phyloP scores from a whole-genome alignment of 2,888 invertebrate genomes.

The Platynereis dumerilii region DNA sequence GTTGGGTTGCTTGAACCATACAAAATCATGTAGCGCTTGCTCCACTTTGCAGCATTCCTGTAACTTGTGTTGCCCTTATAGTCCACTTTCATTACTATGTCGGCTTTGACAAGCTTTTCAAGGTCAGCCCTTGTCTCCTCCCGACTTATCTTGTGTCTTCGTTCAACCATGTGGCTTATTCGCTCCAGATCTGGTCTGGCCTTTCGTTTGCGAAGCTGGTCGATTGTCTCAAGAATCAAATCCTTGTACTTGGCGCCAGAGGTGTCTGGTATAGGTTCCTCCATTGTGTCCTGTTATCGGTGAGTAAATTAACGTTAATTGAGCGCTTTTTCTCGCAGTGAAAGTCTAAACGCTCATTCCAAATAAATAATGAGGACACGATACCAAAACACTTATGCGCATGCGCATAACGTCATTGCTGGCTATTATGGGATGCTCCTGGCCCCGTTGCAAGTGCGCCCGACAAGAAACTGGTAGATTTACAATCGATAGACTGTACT shows the following conservation, averaged over 20 bases:
- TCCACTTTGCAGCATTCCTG: slow-evolving; percentile 75
- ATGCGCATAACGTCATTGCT: slow-evolving; percentile 41
- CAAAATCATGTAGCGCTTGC: slow-evolving; percentile 70
- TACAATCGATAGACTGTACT: background rate
- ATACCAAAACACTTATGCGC: slow-evolving; percentile 36
- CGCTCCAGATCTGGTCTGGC: slow-evolving; percentile 83
- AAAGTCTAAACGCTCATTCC: slow-evolving; percentile 23
- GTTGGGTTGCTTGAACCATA: slow-evolving; percentile 48
- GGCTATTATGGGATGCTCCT: slow-evolving; percentile 41
- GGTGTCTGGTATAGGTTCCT: slow-evolving; percentile 34
- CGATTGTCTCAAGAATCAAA: slow-evolving; percentile 82
- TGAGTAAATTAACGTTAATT: slow-evolving; percentile 2
- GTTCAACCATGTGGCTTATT: slow-evolving; percentile 81
- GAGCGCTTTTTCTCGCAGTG: slow-evolving; percentile 14
- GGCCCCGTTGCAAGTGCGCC: slow-evolving; percentile 9
- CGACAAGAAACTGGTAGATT: background rate
- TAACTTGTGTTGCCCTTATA: slow-evolving; percentile 87
- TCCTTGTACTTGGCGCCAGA: slow-evolving; percentile 66
- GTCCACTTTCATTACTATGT: slow-evolving; percentile 80
- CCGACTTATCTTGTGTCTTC: slow-evolving; percentile 75
- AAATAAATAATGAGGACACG: slow-evolving; percentile 36
- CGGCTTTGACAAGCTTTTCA: slow-evolving; percentile 77
- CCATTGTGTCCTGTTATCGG: slow-evolving; percentile 4
- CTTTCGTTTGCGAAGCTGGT: slow-evolving; percentile 82
- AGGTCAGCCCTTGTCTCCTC: slow-evolving; percentile 70